Percentiles rank a stretch among this genome's conserved stretches.
These are phyloP conservation scores for Spialia ferax DNA, from an alignment of 2,888 invertebrate species.

Conservation along the genomic window DNA sequence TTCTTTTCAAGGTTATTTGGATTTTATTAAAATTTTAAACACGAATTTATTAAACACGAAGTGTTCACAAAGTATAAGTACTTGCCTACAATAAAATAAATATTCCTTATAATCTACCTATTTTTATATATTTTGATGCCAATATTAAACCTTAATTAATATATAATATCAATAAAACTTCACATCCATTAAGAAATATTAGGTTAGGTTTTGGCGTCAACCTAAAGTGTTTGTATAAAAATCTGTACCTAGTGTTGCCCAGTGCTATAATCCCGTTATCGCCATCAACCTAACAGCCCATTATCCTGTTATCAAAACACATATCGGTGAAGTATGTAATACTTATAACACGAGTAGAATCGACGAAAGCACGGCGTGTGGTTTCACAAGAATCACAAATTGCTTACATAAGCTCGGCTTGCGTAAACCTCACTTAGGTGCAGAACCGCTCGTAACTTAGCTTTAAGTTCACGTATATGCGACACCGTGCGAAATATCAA, in stretches of 20 bases:
- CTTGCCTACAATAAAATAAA: no score
- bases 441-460: slow-evolving; percentile 64
- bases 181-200: neutral
- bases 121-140: no score
- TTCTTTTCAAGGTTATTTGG: slow-evolving; percentile 8
- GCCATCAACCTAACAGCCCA: neutral
- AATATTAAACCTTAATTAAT: no score
- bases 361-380: slow-evolving; percentile 68
- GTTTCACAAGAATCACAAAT: slow-evolving; percentile 79
- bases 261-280: neutral
- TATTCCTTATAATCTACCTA: no score
- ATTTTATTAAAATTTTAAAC: neutral
- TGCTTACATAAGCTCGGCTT: slow-evolving; percentile 79
- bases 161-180: no score
- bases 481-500: slow-evolving; percentile 66
- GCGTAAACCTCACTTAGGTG: slow-evolving; percentile 78
- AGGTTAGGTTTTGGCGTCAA: neutral
- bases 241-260: neutral
- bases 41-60: no score
- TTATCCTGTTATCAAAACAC: slow-evolving; percentile 37
- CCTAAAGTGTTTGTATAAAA: neutral
- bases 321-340: slow-evolving; percentile 50
- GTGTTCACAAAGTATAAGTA: no score
- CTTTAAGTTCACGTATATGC: slow-evolving; percentile 76
- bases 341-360: slow-evolving; percentile 53